Conservation (phyloP, 1,140 invertebrate genomes). For the Drosophila punjabiensis region DNA sequence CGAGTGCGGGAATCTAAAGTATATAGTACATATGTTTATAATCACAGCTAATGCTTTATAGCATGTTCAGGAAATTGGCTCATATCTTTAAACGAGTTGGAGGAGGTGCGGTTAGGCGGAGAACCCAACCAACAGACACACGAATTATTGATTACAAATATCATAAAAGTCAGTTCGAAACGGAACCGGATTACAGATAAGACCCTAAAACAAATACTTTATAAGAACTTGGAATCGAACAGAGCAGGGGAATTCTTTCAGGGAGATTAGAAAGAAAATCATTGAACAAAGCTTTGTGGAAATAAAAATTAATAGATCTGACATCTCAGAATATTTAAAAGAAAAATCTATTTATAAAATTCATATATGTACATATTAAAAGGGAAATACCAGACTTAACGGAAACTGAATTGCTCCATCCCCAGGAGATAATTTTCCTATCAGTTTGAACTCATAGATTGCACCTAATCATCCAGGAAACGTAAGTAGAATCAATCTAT, state of each 20-base stretch:
- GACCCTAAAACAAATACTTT: conserved; percentile 12
- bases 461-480: conserved; percentile 20
- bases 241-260: neutral
- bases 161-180: conserved; percentile 28
- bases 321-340: neutral
- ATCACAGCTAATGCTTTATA: conserved; percentile 28
- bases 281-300: neutral
- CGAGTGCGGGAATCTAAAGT: conserved; percentile 22
- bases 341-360: neutral
- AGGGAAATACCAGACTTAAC: conserved; percentile 12
- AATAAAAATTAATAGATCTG: neutral
- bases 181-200: conserved; percentile 48
- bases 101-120: conserved; percentile 18
- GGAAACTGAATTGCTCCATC: conserved; percentile 8
- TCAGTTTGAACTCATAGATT: conserved; percentile 17
- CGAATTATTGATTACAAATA: conserved; percentile 71
- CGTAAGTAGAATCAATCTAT: conserved; percentile 26
- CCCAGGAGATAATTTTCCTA: conserved; percentile 7
- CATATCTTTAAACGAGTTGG: conserved; percentile 39
- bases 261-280: neutral
- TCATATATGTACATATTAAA: too few species aligned
- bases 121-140: conserved; percentile 44
- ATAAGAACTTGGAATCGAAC: neutral
- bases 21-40: conserved; percentile 7
- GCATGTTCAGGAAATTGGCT: conserved; percentile 64